Percentiles rank a stretch among this genome's conserved stretches.
Evolutionary conservation across 2,888 invertebrate genomes (phyloP).

Genomic region (Capitulum mitella): DNA sequence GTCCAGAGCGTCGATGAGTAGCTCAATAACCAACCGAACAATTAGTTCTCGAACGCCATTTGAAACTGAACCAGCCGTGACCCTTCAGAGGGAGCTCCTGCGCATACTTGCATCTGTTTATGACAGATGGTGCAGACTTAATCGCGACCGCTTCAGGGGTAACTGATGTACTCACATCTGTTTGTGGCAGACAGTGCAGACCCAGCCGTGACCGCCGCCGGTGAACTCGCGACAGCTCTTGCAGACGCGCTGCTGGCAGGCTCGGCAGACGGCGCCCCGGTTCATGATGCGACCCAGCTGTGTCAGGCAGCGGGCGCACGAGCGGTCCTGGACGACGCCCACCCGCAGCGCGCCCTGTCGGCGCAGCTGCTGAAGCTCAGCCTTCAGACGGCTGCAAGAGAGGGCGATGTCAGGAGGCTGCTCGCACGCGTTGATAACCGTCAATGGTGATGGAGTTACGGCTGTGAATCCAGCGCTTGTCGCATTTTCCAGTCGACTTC

Average conservation of each 20-base stretch:
- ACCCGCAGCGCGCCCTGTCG: constrained; percentile 52
- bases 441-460: no score
- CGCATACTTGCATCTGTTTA: no score
- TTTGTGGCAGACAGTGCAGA: constrained; percentile 67
- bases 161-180: constrained; percentile 63
- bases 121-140: no score
- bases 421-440: no score
- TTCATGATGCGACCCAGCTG: constrained; percentile 67
- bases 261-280: constrained; percentile 62
- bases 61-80: no score
- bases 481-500: no score
- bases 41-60: no score
- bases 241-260: constrained; percentile 63
- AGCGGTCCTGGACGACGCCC: constrained; percentile 44
- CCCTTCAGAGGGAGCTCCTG: no score
- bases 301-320: constrained; percentile 62
- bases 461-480: no score
- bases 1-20: no score
- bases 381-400: constrained; percentile 53
- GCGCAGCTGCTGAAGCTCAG: constrained; percentile 57
- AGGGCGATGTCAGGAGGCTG: constrained; percentile 7
- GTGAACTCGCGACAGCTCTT: constrained; percentile 61
- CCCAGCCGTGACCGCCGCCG: constrained; percentile 57
- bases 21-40: no score
- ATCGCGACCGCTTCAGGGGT: no score